Percentiles rank a stretch among this genome's conserved stretches.
phyloP scores from a whole-genome alignment of 1,140 invertebrate genomes.

The Orussus abietinus region DNA sequence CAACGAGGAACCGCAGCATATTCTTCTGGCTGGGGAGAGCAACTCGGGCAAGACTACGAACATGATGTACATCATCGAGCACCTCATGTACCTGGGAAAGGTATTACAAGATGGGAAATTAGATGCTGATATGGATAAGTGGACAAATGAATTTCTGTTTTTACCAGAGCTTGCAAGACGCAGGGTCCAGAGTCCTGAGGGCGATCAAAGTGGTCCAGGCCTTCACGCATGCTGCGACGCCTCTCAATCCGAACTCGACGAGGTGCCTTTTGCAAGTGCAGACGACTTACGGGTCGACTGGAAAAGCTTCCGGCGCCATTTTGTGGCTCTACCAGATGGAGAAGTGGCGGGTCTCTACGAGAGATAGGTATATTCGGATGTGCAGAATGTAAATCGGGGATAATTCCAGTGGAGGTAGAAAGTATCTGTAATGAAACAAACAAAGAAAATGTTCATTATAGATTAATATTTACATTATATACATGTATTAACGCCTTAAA shows the following conservation, averaged over 20 bases:
- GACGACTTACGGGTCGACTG: constrained; percentile 78
- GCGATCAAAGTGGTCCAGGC: constrained; percentile 74
- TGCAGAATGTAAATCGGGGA: neutral
- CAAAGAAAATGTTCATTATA: too few relatives aligned
- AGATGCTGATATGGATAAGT: too few relatives aligned
- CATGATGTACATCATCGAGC: constrained; percentile 67
- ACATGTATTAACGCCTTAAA: too few relatives aligned
- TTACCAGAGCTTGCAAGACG: constrained; percentile 53
- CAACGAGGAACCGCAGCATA: constrained; percentile 76
- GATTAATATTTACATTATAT: too few relatives aligned
- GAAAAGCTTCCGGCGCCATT: constrained; percentile 80
- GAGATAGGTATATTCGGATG: constrained; percentile 61
- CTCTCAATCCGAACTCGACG: constrained; percentile 82
- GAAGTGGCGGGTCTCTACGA: constrained; percentile 80
- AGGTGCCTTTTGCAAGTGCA: constrained; percentile 80
- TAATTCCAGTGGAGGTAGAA: too few relatives aligned
- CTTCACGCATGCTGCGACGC: constrained; percentile 79
- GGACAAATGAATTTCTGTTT: neutral
- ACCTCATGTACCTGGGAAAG: constrained; percentile 70
- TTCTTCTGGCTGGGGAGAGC: constrained; percentile 78
- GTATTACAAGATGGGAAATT: constrained; percentile 48
- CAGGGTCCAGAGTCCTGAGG: constrained; percentile 67
- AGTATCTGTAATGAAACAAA: too few relatives aligned
- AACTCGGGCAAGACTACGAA: constrained; percentile 81
- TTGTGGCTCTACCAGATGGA: constrained; percentile 85